Evolutionary conservation across 2,113 vertebrate species (phyloP).

Genomic region (Pituophis catenifer): DNA sequence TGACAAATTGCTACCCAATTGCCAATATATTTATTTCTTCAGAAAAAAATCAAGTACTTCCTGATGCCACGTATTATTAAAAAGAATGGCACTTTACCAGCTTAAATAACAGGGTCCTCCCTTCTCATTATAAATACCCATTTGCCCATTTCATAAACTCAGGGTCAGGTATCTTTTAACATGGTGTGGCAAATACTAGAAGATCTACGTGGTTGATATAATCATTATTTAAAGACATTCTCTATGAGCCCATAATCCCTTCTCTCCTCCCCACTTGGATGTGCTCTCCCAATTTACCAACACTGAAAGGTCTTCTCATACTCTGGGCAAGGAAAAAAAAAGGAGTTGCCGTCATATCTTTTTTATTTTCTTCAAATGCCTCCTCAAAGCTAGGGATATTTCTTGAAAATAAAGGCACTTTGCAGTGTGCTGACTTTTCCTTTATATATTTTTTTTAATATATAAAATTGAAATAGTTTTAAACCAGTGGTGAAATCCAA

Average conservation of each 20-base stretch:
- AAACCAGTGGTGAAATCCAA: background rate
- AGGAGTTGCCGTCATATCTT: background rate
- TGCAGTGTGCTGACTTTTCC: background rate
- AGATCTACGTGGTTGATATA: background rate
- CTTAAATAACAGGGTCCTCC: background rate
- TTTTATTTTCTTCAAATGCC: background rate
- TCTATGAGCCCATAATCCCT: background rate
- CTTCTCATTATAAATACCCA: background rate
- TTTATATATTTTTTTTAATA: background rate
- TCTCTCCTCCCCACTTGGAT: background rate
- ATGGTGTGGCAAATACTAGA: background rate
- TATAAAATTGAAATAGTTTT: background rate
- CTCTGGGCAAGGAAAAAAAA: background rate
- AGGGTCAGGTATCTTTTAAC: background rate
- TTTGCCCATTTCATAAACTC: accelerated
- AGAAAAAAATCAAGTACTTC: background rate
- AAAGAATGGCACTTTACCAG: accelerated
- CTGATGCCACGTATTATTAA: background rate
- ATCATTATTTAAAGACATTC: background rate
- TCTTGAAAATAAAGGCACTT: background rate
- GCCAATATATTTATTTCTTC: background rate
- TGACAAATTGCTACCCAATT: background rate
- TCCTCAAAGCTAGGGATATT: background rate
- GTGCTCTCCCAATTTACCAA: background rate
- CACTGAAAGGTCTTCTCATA: background rate